A percentile compares a stretch with the other conserved stretches of the same genome.
These are phyloP conservation scores for Steinernema hermaphroditum DNA, from an alignment of 2,888 invertebrate genomes.

Conservation along the genomic window DNA sequence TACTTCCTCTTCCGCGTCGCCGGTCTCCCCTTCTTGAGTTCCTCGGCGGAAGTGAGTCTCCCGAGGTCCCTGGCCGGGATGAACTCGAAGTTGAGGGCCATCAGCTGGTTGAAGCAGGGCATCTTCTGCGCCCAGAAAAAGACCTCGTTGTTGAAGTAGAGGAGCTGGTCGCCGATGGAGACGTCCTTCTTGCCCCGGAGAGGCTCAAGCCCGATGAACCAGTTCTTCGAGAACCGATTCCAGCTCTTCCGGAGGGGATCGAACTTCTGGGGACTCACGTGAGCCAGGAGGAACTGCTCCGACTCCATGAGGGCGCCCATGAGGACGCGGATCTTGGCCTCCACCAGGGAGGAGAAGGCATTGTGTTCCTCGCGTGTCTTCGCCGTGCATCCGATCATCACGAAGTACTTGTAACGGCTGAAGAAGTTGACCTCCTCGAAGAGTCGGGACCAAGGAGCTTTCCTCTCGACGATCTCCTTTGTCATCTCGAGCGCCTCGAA, in stretches of 20 bases:
- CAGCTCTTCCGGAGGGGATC: not conserved
- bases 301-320: not conserved
- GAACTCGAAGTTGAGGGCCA: too few species aligned
- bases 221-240: not conserved
- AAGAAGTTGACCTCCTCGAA: slow-evolving; percentile 90
- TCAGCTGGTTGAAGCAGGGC: too few species aligned
- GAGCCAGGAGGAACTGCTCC: not conserved
- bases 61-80: too few species aligned
- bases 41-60: too few species aligned
- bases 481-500: slow-evolving; percentile 70
- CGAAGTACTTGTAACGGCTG: slow-evolving; percentile 79
- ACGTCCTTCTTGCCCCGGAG: too few species aligned
- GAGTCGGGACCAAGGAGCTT: slow-evolving; percentile 83
- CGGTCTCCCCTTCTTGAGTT: too few species aligned
- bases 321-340: slow-evolving; percentile 81
- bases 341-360: slow-evolving; percentile 72
- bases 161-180: too few species aligned
- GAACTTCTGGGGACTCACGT: not conserved
- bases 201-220: not conserved
- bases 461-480: slow-evolving; percentile 79
- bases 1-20: too few species aligned
- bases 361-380: slow-evolving; percentile 58
- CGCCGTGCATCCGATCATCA: slow-evolving; percentile 70
- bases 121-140: too few species aligned
- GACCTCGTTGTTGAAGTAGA: too few species aligned